Conservation (phyloP, 1,140 invertebrate genomes). For the Cepaea nemoralis region DNA sequence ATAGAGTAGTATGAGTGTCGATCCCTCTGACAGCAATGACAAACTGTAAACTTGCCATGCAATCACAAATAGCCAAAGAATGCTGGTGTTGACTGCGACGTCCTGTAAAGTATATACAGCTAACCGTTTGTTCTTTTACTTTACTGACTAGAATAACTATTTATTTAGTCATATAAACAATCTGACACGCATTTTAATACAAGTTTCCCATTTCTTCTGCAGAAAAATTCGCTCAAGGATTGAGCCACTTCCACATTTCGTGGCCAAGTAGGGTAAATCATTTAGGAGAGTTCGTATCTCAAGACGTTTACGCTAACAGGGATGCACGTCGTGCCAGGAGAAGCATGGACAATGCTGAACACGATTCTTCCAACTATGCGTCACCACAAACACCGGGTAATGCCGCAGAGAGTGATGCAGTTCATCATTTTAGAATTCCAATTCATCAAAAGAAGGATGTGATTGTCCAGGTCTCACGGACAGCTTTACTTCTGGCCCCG, state of each 20-base stretch:
- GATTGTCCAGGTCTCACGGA: slow-evolving; percentile 76
- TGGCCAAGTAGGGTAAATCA: slow-evolving; percentile 76
- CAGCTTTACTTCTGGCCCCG: slow-evolving; percentile 79
- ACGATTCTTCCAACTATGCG: not conserved
- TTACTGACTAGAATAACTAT: no score
- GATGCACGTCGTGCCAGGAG: not conserved
- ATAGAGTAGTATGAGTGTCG: no score
- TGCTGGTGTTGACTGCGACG: no score
- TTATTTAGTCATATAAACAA: no score
- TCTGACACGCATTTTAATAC: no score
- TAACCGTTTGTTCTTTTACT: no score
- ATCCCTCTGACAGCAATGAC: no score
- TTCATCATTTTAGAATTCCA: slow-evolving; percentile 74
- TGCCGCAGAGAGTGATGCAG: not conserved
- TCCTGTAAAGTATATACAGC: no score
- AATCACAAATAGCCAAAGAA: no score
- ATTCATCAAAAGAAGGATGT: slow-evolving; percentile 72
- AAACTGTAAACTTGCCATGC: no score
- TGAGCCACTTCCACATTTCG: slow-evolving; percentile 74
- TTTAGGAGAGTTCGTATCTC: slow-evolving; percentile 75
- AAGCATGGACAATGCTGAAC: not conserved
- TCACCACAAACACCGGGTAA: slow-evolving; percentile 62
- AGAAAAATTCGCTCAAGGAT: slow-evolving; percentile 58
- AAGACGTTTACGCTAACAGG: slow-evolving; percentile 71
- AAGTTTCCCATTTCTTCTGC: slow-evolving; percentile 13